phyloP scores from a whole-genome alignment of 2,797 vertebrate species.

The Morus bassanus region DNA sequence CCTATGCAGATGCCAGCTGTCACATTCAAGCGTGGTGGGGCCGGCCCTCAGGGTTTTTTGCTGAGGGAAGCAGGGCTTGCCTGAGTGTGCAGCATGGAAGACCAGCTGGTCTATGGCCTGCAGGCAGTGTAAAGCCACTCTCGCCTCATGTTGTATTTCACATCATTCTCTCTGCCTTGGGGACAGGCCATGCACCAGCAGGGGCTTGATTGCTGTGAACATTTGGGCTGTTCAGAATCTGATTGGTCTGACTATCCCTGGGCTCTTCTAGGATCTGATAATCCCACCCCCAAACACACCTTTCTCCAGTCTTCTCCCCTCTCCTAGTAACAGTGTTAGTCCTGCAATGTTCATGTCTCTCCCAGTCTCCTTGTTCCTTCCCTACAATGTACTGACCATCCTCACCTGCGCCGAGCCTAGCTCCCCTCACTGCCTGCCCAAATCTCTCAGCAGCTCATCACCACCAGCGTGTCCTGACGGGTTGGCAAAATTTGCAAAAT shows the following conservation, averaged over 20 bases:
- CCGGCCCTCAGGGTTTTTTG: neutral
- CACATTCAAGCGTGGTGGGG: neutral
- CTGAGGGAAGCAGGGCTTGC: neutral
- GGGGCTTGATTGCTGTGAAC: neutral
- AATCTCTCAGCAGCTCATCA: neutral
- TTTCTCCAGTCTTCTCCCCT: neutral
- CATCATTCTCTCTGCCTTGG: neutral
- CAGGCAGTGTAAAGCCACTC: neutral
- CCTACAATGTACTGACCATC: neutral
- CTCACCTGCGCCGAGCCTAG: rapidly evolving
- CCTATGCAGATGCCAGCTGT: neutral
- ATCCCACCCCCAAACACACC: neutral
- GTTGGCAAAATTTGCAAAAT: neutral
- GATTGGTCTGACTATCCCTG: neutral
- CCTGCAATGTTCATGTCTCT: neutral
- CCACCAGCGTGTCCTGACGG: neutral
- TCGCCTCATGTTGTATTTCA: neutral
- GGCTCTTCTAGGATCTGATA: neutral
- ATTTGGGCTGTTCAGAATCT: neutral
- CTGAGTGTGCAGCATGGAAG: neutral
- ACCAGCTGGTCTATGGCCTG: neutral
- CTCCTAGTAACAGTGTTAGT: neutral
- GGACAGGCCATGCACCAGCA: neutral
- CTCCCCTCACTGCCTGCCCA: neutral
- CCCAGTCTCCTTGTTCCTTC: neutral